Percentiles rank a stretch among this genome's conserved stretches.
phyloP scores from a whole-genome alignment of 2,113 vertebrate genomes.

The Saiga tatarica region DNA sequence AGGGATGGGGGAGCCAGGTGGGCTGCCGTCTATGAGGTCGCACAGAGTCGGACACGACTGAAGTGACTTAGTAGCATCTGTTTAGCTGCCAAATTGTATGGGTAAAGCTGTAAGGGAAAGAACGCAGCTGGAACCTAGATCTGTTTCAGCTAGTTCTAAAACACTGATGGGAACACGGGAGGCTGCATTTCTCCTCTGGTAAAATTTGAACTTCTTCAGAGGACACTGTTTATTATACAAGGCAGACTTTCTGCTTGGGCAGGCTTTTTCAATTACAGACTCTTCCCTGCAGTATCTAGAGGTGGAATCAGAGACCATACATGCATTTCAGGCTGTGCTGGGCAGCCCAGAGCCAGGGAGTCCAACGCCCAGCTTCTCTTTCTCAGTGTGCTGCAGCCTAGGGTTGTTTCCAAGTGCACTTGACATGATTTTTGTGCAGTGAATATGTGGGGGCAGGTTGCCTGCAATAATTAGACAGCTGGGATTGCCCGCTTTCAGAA shows the following conservation, averaged over 20 bases:
- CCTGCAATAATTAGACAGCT: constrained; percentile 35
- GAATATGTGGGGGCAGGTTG: not conserved
- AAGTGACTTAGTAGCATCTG: constrained; percentile 64
- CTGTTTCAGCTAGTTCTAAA: constrained; percentile 81
- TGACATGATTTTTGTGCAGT: not conserved
- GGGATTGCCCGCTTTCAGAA: not conserved
- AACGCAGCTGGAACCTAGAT: constrained; percentile 66
- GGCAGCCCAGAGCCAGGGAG: not conserved
- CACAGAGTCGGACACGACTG: no score
- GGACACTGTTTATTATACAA: constrained; percentile 80
- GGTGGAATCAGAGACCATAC: constrained; percentile 71
- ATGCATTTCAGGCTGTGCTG: constrained; percentile 1
- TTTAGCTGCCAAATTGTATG: constrained; percentile 83
- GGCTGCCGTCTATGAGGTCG: no score
- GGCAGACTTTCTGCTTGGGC: constrained; percentile 80
- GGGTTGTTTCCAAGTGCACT: not conserved
- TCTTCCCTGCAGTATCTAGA: constrained; percentile 68
- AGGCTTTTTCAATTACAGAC: constrained; percentile 77
- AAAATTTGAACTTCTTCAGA: constrained; percentile 78
- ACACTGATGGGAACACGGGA: constrained; percentile 72
- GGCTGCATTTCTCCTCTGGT: constrained; percentile 77
- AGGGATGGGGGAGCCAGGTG: no score
- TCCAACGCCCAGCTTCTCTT: not conserved
- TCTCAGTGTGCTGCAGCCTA: not conserved
- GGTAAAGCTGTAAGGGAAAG: constrained; percentile 83